Percentiles rank a stretch among this genome's conserved stretches.
phyloP scores from a whole-genome alignment of 2,888 invertebrate species.

The Augiades crinisus region DNA sequence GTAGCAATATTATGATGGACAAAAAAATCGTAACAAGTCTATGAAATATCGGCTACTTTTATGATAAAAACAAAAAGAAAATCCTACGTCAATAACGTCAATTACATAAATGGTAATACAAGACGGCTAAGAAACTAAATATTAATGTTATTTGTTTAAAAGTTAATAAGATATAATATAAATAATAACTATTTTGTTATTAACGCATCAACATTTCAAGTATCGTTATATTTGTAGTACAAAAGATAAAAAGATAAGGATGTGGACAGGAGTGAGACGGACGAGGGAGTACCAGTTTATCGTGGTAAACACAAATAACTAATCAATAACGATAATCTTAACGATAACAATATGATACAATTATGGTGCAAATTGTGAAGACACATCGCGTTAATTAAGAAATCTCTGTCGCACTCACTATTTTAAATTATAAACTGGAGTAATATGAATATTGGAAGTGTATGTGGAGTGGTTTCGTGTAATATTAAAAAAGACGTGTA shows the following conservation, averaged over 20 bases:
- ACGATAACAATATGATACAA: slow-evolving; percentile 43
- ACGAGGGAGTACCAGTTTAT: slow-evolving; percentile 63
- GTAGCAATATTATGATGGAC: no score
- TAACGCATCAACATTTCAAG: background rate
- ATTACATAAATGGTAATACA: no score
- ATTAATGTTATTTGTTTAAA: no score
- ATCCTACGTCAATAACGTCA: no score
- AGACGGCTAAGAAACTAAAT: no score
- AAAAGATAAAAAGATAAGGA: slow-evolving; percentile 32
- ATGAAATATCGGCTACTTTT: no score
- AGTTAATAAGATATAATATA: no score
- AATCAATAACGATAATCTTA: slow-evolving; percentile 40
- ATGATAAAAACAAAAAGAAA: no score
- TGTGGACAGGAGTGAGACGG: slow-evolving; percentile 54
- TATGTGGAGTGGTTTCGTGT: slow-evolving; percentile 12
- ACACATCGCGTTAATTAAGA: slow-evolving; percentile 14
- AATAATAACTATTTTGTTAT: no score
- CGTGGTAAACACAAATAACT: slow-evolving; percentile 50
- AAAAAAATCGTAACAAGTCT: no score
- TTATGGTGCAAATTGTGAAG: slow-evolving; percentile 37
- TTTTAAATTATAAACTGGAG: background rate
- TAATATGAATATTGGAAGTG: slow-evolving; percentile 14
- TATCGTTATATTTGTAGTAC: background rate
- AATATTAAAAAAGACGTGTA: slow-evolving; percentile 2
- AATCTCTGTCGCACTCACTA: background rate